Evolutionary conservation across 2,113 vertebrate genomes (phyloP).

Genomic region (Gymnarchus niloticus): DNA sequence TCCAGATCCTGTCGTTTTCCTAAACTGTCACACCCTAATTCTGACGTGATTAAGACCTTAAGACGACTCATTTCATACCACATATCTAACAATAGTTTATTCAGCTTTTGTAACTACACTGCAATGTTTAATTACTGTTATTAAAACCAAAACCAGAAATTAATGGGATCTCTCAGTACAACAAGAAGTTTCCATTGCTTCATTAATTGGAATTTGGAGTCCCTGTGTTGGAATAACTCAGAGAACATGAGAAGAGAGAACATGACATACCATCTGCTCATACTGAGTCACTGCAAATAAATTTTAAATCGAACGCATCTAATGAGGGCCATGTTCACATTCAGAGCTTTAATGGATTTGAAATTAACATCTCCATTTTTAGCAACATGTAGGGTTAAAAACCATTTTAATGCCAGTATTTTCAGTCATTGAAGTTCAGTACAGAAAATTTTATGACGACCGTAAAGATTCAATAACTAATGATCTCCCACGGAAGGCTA

Average conservation of each 20-base stretch:
- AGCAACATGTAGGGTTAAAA: background rate
- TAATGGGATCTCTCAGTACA: background rate
- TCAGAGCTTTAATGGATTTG: background rate
- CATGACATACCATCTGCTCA: background rate
- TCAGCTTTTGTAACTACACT: too few relatives aligned
- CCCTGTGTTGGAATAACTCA: too few relatives aligned
- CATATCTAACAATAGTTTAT: background rate
- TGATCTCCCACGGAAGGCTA: too few relatives aligned
- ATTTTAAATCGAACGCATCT: conserved; percentile 12
- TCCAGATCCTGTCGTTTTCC: background rate
- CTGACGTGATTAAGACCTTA: background rate
- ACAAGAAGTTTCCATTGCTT: background rate
- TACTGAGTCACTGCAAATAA: background rate
- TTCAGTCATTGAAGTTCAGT: background rate
- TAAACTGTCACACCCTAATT: background rate
- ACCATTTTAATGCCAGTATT: background rate
- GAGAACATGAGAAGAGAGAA: background rate
- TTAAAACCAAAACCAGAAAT: background rate
- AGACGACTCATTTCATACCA: background rate
- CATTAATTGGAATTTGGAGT: background rate
- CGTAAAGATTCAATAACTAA: too few relatives aligned
- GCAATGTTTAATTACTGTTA: too few relatives aligned
- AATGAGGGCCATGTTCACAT: conserved; percentile 1
- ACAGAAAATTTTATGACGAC: too few relatives aligned
- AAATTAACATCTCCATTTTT: background rate